Conservation (phyloP, 2,888 invertebrate genomes). For the Erpobdella octoculata region DNA sequence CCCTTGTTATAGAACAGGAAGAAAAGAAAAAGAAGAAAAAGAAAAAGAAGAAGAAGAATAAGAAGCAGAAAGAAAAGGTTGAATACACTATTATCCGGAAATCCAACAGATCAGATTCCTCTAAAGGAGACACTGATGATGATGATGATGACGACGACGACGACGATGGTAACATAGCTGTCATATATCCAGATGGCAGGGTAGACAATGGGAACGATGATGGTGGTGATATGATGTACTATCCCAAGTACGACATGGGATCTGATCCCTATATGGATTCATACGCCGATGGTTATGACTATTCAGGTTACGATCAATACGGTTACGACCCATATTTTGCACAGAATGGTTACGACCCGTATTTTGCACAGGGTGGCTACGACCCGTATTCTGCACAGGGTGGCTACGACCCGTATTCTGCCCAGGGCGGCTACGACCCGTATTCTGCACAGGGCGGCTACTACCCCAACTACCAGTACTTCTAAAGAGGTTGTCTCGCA, state of each 20-base stretch:
- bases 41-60: slow-evolving; percentile 12
- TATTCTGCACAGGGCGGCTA: too few relatives aligned
- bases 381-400: too few relatives aligned
- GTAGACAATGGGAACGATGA: slow-evolving; percentile 41
- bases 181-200: slow-evolving; percentile 23
- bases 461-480: too few relatives aligned
- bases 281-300: not conserved
- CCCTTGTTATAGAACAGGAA: slow-evolving; percentile 29
- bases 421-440: too few relatives aligned
- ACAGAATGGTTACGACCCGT: not conserved
- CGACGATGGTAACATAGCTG: not conserved
- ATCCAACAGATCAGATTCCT: not conserved
- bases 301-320: too few relatives aligned
- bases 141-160: slow-evolving; percentile 37
- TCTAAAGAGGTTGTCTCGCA: too few relatives aligned
- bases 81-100: not conserved
- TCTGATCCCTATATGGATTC: not conserved
- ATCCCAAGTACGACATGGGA: not conserved
- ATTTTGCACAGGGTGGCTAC: not conserved
- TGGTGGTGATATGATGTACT: slow-evolving; percentile 38
- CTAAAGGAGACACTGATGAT: not conserved
- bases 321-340: not conserved
- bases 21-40: slow-evolving; percentile 16
- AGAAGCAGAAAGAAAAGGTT: slow-evolving; percentile 36
- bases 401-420: too few relatives aligned